A percentile compares a stretch with the other conserved stretches of the same genome.
Conservation (phyloP, 2,113 vertebrate species). For the Typhlomys cinereus region DNA sequence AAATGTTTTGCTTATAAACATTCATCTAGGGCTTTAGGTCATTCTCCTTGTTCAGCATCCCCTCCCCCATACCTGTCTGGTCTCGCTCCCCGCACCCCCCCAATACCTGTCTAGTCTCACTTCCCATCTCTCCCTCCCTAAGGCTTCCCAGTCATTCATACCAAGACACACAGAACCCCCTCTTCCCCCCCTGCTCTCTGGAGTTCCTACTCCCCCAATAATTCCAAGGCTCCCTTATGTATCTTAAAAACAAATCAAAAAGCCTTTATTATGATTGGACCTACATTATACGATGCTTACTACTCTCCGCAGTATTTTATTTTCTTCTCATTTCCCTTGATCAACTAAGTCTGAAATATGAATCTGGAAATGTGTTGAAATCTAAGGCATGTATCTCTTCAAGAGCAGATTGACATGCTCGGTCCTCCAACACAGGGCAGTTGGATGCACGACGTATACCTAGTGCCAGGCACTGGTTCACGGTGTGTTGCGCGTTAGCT, state of each 20-base stretch:
- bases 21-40: not conserved
- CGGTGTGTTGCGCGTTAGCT: not conserved
- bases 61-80: not conserved
- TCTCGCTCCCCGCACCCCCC: not conserved
- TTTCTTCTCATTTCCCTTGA: slow-evolving; percentile 17
- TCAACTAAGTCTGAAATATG: not conserved
- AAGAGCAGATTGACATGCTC: not conserved
- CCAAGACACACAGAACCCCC: not conserved
- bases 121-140: not conserved
- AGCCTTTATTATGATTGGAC: not conserved
- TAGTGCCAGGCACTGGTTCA: not conserved
- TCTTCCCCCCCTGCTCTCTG: not conserved
- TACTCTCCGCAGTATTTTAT: not conserved
- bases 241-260: slow-evolving; percentile 7
- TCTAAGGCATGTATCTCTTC: not conserved
- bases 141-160: not conserved
- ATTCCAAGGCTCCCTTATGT: not conserved
- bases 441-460: not conserved
- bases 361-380: not conserved
- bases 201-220: not conserved
- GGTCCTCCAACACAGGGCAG: not conserved
- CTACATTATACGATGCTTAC: not conserved
- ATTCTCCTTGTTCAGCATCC: accelerated
- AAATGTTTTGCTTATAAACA: not conserved
- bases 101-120: not conserved